Percentiles rank a stretch among this genome's conserved stretches.
phyloP scores from a whole-genome alignment of 2,113 vertebrate species.

The Lynx canadensis region DNA sequence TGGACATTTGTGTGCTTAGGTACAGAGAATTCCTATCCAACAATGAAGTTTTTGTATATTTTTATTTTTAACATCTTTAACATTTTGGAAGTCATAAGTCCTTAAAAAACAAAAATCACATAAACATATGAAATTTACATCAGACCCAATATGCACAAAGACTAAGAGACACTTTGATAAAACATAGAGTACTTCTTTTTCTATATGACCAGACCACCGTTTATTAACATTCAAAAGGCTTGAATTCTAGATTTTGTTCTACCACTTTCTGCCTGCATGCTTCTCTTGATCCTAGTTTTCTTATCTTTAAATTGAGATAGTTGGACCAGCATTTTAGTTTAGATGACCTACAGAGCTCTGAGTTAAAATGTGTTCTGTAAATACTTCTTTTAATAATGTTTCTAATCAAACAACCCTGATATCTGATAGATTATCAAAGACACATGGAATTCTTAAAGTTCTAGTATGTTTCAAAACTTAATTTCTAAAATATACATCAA shows the following conservation, averaged over 20 bases:
- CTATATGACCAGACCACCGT: neutral
- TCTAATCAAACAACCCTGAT: neutral
- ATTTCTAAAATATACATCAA: neutral
- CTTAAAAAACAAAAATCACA: neutral
- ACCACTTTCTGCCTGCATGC: neutral
- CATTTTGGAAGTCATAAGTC: constrained; percentile 7
- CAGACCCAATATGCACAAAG: neutral
- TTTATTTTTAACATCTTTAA: neutral
- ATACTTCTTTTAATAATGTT: neutral
- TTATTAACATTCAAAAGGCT: neutral
- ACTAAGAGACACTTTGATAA: neutral
- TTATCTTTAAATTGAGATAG: neutral
- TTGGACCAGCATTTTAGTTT: neutral
- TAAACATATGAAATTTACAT: neutral
- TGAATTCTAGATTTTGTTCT: neutral
- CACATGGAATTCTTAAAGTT: neutral
- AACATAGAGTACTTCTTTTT: neutral
- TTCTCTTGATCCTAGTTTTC: neutral
- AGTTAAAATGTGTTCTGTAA: neutral
- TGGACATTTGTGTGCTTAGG: neutral
- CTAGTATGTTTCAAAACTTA: neutral
- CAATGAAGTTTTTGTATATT: neutral
- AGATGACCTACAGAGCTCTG: neutral
- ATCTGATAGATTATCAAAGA: neutral
- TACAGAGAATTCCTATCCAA: neutral